Conservation (phyloP, 2,797 vertebrate species). For the Melopsittacus undulatus region DNA sequence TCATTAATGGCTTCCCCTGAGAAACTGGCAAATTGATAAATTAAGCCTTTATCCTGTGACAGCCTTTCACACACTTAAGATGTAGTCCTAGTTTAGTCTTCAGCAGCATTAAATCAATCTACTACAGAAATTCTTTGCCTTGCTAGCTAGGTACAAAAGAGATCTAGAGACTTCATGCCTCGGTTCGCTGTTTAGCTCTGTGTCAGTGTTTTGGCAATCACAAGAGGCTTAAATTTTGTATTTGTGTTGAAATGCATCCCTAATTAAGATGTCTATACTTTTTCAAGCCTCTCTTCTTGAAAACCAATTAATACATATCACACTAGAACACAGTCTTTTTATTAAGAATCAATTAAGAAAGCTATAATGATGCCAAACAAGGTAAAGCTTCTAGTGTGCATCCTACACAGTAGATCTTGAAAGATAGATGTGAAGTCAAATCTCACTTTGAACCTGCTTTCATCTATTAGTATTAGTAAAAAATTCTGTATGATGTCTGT, state of each 20-base stretch:
- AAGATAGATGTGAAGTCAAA: conserved; percentile 55
- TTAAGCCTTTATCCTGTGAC: conserved; percentile 57
- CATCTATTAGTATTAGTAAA: not conserved
- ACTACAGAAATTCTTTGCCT: conserved; percentile 29
- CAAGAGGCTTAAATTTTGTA: conserved; percentile 20
- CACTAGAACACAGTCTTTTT: conserved; percentile 54
- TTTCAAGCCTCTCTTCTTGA: conserved; percentile 46
- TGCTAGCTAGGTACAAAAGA: not conserved
- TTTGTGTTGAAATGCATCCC: conserved; percentile 21
- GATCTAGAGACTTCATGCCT: not conserved
- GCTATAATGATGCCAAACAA: conserved; percentile 53
- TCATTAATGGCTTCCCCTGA: conserved; percentile 56
- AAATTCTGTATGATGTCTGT: conserved; percentile 69
- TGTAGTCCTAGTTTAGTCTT: conserved; percentile 25
- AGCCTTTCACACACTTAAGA: conserved; percentile 22
- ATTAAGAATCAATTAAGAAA: conserved; percentile 63
- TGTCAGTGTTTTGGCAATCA: not conserved
- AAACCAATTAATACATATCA: conserved; percentile 61
- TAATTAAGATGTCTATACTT: conserved; percentile 54
- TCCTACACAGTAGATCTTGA: conserved; percentile 48
- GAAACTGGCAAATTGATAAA: conserved; percentile 61
- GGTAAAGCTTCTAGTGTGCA: conserved; percentile 29
- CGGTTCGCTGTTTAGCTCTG: conserved; percentile 3
- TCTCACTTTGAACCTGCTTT: conserved; percentile 56
- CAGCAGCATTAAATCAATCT: conserved; percentile 39